Evolutionary conservation across 2,113 vertebrate genomes (phyloP), one percentile per base, ranked within the genome.

Genomic region (Sinocyclocheilus anshuiensis): DNA sequence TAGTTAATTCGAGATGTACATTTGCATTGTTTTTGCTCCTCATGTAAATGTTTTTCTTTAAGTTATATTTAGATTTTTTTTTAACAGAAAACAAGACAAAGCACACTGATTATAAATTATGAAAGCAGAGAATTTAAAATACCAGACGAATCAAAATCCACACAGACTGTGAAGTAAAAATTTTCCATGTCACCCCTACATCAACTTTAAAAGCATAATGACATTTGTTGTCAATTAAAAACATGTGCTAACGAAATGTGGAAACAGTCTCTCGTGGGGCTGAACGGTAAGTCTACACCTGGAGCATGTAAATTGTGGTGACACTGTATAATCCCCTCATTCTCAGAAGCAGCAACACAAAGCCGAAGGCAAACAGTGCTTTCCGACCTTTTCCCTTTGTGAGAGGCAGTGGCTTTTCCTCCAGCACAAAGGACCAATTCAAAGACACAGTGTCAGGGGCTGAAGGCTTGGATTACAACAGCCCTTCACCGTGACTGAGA

Each of bases 401-500:
- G 77, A 69, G 65, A 81, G 86, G 50, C 71, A 77, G 84, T 75
- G 39, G 53, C 83, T 87, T 85, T 90, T 86, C 87, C 71, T 86
- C 42, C 26, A 18, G 84, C 80, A 92, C 90, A 92, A 92, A 89
- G 90, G 50, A 81, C 55, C 75, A n/a, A 92, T 92, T 92, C 90
- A 92, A 77, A n/a, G 24, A 78, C 29, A 24, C 57, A 75, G 87
- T 86, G 84, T 89, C 88, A 72, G 71, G 69, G 82, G 59, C 83
- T 63, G 80, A 84, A 81, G 86, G 86, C 75, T 91, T 89, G 87
- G 89, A 88, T 91, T 91, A 92, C 89, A 83, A 61, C 86, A 53
- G 87, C 71, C 83, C 83, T 87, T 86, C 57, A 42, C 50, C 77
- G 61, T 83, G 87, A 91, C 88, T 85, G 86, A 88, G 72, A 89